Evolutionary conservation across 2,797 vertebrate species (phyloP).

Genomic region (Morelia viridis): DNA sequence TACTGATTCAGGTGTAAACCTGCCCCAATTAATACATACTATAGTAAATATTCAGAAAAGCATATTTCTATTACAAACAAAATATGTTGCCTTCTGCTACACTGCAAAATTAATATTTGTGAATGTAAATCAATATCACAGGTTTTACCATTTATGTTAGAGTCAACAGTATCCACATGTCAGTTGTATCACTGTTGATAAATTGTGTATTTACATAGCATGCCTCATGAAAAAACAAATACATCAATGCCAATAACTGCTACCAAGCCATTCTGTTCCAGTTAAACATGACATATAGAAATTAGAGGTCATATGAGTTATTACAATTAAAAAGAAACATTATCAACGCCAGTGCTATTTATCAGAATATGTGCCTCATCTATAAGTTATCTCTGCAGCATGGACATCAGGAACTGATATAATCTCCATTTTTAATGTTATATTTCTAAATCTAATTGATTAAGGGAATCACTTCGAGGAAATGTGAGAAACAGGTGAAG

Average conservation of each 20-base stretch:
- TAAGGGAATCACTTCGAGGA: neutral
- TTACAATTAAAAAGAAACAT: neutral
- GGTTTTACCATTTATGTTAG: too few relatives aligned
- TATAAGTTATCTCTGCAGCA: neutral
- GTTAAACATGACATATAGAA: neutral
- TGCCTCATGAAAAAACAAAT: neutral
- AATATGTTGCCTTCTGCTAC: too few relatives aligned
- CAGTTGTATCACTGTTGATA: neutral
- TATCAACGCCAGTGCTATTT: too few relatives aligned
- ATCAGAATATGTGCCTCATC: neutral
- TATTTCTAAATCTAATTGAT: neutral
- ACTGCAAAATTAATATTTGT: too few relatives aligned
- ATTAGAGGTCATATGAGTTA: neutral
- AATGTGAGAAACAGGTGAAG: neutral
- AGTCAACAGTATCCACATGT: neutral
- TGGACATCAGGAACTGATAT: neutral
- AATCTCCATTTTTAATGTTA: neutral
- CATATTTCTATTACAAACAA: too few relatives aligned
- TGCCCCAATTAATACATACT: too few relatives aligned
- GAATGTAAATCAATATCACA: too few relatives aligned
- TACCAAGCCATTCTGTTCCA: neutral
- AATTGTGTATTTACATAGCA: neutral
- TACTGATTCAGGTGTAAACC: neutral
- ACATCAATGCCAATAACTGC: neutral
- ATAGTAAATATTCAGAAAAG: too few relatives aligned